phyloP scores from a whole-genome alignment of 2,888 invertebrate species.

The Cryptocephalus moraei region DNA sequence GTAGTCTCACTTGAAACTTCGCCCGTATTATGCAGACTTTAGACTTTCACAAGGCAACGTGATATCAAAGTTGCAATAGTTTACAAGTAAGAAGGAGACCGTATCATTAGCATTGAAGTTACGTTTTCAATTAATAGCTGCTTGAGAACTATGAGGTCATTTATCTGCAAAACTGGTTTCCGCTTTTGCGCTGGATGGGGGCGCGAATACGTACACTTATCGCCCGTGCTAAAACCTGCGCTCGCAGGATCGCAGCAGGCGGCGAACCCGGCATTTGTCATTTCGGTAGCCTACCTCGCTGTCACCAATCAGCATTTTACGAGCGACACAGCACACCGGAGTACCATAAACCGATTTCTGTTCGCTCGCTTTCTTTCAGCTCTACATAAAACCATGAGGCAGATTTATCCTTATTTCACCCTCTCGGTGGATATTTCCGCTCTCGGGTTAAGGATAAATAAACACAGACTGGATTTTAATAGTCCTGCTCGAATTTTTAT shows the following conservation, averaged over 20 bases:
- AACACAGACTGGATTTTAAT: not conserved
- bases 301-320: slow-evolving; percentile 37
- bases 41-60: no score
- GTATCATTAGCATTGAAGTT: no score
- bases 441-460: not conserved
- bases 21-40: no score
- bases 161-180: not conserved
- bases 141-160: not conserved
- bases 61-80: no score
- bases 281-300: slow-evolving; percentile 25
- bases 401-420: slow-evolving; percentile 10
- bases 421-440: not conserved
- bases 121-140: no score
- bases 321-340: slow-evolving; percentile 32
- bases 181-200: not conserved
- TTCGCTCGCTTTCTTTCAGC: slow-evolving; percentile 21
- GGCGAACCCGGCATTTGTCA: slow-evolving; percentile 21
- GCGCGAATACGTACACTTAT: slow-evolving; percentile 5
- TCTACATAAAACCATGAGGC: slow-evolving; percentile 12
- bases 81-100: no score
- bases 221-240: slow-evolving; percentile 7
- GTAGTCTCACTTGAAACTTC: no score
- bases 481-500: not conserved
- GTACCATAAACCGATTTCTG: slow-evolving; percentile 33
- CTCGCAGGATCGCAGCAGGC: slow-evolving; percentile 2